These are phyloP conservation scores for Percopsis transmontana DNA, from an alignment of 2,113 vertebrate species.

Conservation along the genomic window DNA sequence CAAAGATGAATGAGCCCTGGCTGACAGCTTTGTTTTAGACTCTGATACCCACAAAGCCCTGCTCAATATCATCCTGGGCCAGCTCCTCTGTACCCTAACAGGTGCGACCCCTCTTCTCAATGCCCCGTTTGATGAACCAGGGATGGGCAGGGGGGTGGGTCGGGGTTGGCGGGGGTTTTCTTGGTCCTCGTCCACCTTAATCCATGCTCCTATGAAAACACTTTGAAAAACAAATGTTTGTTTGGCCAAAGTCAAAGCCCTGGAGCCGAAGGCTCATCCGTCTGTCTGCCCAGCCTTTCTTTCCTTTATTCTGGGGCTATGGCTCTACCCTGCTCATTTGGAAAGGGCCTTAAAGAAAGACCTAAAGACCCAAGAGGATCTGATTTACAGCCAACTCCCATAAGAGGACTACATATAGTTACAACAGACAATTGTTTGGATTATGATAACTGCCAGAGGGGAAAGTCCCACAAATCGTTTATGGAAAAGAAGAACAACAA, in stretches of 20 bases:
- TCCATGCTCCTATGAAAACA: slow-evolving; percentile 65
- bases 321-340: slow-evolving; percentile 55
- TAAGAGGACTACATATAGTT: slow-evolving; percentile 59
- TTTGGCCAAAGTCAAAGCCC: slow-evolving; percentile 72
- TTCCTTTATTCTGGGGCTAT: slow-evolving; percentile 48
- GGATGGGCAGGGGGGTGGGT: slow-evolving; percentile 35
- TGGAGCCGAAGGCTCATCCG: slow-evolving; percentile 64
- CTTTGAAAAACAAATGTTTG: slow-evolving; percentile 75
- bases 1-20: slow-evolving; percentile 76
- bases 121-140: slow-evolving; percentile 67
- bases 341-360: slow-evolving; percentile 63
- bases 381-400: slow-evolving; percentile 64
- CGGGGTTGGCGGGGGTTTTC: slow-evolving; percentile 28
- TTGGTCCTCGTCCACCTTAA: slow-evolving; percentile 68
- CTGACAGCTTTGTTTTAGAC: slow-evolving; percentile 77
- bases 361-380: slow-evolving; percentile 64
- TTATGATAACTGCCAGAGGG: slow-evolving; percentile 56
- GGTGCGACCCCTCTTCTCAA: slow-evolving; percentile 68
- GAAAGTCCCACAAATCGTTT: slow-evolving; percentile 27
- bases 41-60: slow-evolving; percentile 72
- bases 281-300: slow-evolving; percentile 65
- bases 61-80: slow-evolving; percentile 65
- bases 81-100: slow-evolving; percentile 70
- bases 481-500: slow-evolving; percentile 12
- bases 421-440: slow-evolving; percentile 64